Evolutionary conservation across 1,140 invertebrate genomes (phyloP), one percentile per base, ranked within the genome.

Genomic region (Listronotus oregonensis): DNA sequence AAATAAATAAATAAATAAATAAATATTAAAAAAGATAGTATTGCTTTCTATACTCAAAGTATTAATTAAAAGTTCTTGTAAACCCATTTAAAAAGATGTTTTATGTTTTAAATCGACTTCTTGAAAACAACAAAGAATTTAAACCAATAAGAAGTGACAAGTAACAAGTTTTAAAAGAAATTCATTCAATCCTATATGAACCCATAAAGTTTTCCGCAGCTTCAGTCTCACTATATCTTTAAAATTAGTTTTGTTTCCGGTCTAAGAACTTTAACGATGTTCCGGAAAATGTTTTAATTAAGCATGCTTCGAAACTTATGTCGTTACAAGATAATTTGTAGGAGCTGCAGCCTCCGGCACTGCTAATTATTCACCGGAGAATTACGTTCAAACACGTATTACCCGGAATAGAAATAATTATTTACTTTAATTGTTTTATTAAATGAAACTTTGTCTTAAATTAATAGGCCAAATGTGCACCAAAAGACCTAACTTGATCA

Each of bases 191-290:
- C 7, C 21, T 1, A 43, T 40, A 65, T 50, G 61, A 75, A 17
- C 72, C 56, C 39, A 68, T 54, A 3, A 75, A 74, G n/a, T n/a
- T 49, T 73, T 76, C 59, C 21, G 21, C 21, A 37, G 8, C 34
- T 37, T 37, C 34, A 37, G 11, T 37, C 8, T 37, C 34, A 37
- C 34, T 37, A 37, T 10, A 47, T 11, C n/a, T 47, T 27, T 17
- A 27, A 47, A 47, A 47, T 47, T 47, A 27, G 21, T 18, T 47
- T 47, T 27, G 44, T 47, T 27, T 47, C 44, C 44, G 44, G 44
- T 27, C n/a, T 27, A 47, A 47, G 21, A 47, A 47, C 44, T 47
- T 47, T 18, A 47, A 18, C 39, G 15, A 15, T 10, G n/a, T 18
- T 42, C n/a, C 32, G 34, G 51, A 44, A 50, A 54, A 52, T 34